Percentiles rank a stretch among this genome's conserved stretches.
Conservation (phyloP, 2,888 invertebrate genomes). For the Timema cristinae region DNA sequence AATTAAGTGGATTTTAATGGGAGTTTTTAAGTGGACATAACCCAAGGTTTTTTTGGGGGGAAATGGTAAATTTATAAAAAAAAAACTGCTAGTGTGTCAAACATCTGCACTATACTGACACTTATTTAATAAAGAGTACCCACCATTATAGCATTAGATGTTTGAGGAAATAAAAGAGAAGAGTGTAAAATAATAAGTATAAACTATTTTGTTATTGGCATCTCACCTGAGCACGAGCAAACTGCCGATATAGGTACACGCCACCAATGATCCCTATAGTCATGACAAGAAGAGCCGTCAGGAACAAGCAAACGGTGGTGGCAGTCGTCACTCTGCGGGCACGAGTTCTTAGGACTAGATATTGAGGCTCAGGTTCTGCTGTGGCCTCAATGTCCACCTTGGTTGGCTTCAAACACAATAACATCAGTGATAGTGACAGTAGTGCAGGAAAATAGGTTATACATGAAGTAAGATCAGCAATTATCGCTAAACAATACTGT, state of each 20-base stretch:
- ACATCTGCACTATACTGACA: too few relatives aligned
- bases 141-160: not conserved
- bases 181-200: not conserved
- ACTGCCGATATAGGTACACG: constrained; percentile 70
- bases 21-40: too few relatives aligned
- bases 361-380: constrained; percentile 42
- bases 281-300: constrained; percentile 66
- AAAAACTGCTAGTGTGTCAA: not conserved
- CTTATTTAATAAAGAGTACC: too few relatives aligned
- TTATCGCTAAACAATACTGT: too few relatives aligned
- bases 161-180: not conserved
- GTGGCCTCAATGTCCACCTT: constrained; percentile 49
- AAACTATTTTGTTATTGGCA: not conserved
- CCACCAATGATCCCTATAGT: constrained; percentile 66
- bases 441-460: too few relatives aligned
- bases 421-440: not conserved
- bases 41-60: too few relatives aligned
- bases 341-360: constrained; percentile 47
- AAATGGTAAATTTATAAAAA: not conserved
- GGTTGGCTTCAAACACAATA: constrained; percentile 38
- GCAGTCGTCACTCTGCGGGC: constrained; percentile 56
- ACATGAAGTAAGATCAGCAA: too few relatives aligned
- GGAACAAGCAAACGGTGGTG: constrained; percentile 63
- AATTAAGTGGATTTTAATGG: too few relatives aligned
- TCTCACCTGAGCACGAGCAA: constrained; percentile 51